These are phyloP conservation scores for Periophthalmodon schlosseri DNA, from an alignment of 2,113 vertebrate genomes.

Conservation along the genomic window DNA sequence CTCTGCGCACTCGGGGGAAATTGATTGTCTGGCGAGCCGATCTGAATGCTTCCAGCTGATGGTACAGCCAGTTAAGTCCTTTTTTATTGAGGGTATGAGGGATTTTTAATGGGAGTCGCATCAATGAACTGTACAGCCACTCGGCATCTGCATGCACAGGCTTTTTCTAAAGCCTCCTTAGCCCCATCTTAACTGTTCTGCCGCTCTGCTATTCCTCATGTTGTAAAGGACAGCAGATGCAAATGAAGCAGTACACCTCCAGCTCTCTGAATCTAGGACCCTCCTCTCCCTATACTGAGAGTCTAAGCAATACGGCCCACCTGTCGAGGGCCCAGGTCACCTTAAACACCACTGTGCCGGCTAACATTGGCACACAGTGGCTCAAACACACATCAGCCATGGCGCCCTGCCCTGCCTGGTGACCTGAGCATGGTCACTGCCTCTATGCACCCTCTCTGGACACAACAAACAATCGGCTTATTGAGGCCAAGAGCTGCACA, in stretches of 20 bases:
- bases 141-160: conserved; percentile 71
- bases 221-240: conserved; percentile 58
- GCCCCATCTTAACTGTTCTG: conserved; percentile 37
- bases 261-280: conserved; percentile 44
- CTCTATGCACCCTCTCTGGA: conserved; percentile 50
- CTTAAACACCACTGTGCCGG: conserved; percentile 37
- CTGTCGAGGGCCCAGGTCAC: conserved; percentile 56
- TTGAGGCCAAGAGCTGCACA: conserved; percentile 65
- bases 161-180: conserved; percentile 52
- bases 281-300: conserved; percentile 40
- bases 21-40: conserved; percentile 82
- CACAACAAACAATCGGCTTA: conserved; percentile 64
- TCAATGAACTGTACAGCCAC: conserved; percentile 78
- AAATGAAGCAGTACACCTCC: conserved; percentile 56
- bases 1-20: conserved; percentile 78
- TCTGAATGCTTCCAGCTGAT: conserved; percentile 81
- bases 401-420: conserved; percentile 49
- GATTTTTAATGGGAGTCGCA: conserved; percentile 81
- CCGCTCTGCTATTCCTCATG: conserved; percentile 27
- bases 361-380: conserved; percentile 50
- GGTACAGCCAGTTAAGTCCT: conserved; percentile 81
- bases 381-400: conserved; percentile 54
- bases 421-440: conserved; percentile 60
- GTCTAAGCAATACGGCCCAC: conserved; percentile 31
- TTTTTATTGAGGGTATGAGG: conserved; percentile 82